Evolutionary conservation across 2,113 vertebrate genomes (phyloP), one percentile per base, ranked within the genome.

Genomic region (Serinus canaria): DNA sequence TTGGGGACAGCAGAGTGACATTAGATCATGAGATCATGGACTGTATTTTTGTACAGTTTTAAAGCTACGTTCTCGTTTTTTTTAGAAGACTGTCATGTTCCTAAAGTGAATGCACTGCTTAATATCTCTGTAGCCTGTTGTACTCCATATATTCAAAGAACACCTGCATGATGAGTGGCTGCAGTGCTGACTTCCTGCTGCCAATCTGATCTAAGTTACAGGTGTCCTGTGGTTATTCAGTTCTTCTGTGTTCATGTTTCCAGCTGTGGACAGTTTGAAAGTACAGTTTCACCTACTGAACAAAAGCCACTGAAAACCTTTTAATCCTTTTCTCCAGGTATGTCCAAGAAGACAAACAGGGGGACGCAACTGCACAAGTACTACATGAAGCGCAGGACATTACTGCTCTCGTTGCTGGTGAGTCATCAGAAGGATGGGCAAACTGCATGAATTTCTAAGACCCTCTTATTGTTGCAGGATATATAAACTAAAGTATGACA

Each of bases 361-460:
- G 99, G 99, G n/a, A 98, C 99, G 10, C 99, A 99, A 97, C 97
- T 99, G 25, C 99, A 99, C 96, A 99, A 99, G 91, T 99, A 99
- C 97, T 99, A 99, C 96, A 99, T 99, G 99, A 99, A 99, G 82
- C 98, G 99, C 50, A 98, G 99, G 74, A 99, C 99, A 0, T 97
- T 99, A 30, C 96, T 99, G 63, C 97, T 99, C 13, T 99, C 99
- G 0, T 93, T 99, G 89, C 95, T 99, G 98, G 99, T 99, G 97
- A 97, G 98, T 76, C 15, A 39, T 46, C 59, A 70, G 69, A 83
- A 55, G 56, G 81, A 46, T 9, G 18, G 22, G 20, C 43, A 69
- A 90, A 70, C 64, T 31, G 19, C 31, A 23, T 27, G 15, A 14
- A 41, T 77, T 82, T 92, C 33, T 18, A 47, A 85, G 17, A 39